Evolutionary conservation across 1,140 invertebrate genomes (phyloP), one percentile per base, ranked within the genome.

Genomic region (Drosophila ironensis): DNA sequence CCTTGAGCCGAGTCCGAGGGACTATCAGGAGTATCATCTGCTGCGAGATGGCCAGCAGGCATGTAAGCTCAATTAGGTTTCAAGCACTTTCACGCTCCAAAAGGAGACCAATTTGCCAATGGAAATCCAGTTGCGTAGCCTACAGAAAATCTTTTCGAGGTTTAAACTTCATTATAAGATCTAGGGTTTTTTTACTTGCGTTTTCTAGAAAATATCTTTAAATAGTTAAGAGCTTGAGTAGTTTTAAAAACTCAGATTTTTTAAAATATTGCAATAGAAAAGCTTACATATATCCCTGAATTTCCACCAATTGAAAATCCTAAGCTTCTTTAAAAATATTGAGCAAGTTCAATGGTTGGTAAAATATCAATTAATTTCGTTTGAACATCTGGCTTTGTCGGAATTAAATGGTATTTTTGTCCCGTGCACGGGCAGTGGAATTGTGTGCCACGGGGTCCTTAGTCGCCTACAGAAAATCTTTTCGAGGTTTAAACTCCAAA

Each of bases 61-160:
- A 50, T 72, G 70, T 74, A 71, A 86, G 80, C 74, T 53, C 78
- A 80, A 78, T 78, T 84, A 54, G 82, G 67, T 86, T 73, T 40
- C 56, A 67, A 86, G 51, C 56, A 72, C 59, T 78, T 78, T 74
- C 60, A 71, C 64, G 73, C 77, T 77, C 52, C 41, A 61, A 25
- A 51, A 48, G 47, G 60, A 24, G 45, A 41, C 67, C 41, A 47
- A 53, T 22, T n/a, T 20, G 20, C 16, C 30, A 28, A 28, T 19
- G 42, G 22, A 27, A 27, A 61, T 17, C 64, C 19, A 69, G 44
- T 42, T 59, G 51, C 27, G 35, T 20, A 17, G 16, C 30, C 59
- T 52, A 60, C 52, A 7, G 37, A 33, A 19, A 59, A 57, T 33
- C 30, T 40, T 44, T 14, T 16, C 17, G 17, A 16, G 27, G 19